phyloP scores from a whole-genome alignment of 2,888 invertebrate species.

The Tenodera sinensis region DNA sequence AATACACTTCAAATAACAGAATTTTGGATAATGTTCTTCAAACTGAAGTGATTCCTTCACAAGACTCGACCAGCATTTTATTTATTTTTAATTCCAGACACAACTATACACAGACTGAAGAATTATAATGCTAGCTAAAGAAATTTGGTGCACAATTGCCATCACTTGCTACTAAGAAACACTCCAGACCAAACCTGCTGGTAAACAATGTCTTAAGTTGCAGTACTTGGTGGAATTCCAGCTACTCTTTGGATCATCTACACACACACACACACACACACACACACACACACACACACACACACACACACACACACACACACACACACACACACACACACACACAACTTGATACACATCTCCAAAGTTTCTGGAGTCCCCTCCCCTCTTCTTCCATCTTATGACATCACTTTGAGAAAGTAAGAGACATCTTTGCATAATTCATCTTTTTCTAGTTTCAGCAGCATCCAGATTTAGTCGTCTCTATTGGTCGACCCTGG shows the following conservation, averaged over 20 bases:
- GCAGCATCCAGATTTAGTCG: conserved; percentile 94
- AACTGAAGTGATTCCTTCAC: conserved; percentile 11
- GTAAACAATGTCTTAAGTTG: neutral
- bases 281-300: too few relatives aligned
- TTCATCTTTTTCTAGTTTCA: conserved; percentile 58
- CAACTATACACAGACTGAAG: conserved; percentile 13
- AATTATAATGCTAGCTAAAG: conserved; percentile 11
- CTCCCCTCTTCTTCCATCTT: neutral
- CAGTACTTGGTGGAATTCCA: conserved; percentile 17
- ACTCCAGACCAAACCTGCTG: conserved; percentile 21
- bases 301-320: too few relatives aligned
- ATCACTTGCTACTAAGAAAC: conserved; percentile 13
- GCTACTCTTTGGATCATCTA: conserved; percentile 23
- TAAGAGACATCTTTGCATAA: conserved; percentile 19
- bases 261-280: too few relatives aligned
- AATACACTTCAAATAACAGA: conserved; percentile 14
- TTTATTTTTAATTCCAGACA: conserved; percentile 14
- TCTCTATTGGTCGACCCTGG: conserved; percentile 90
- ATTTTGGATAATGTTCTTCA: conserved; percentile 5
- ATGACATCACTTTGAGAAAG: conserved; percentile 23
- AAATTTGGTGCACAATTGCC: conserved; percentile 13
- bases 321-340: too few relatives aligned
- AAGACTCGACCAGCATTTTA: neutral
- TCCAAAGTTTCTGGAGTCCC: conserved; percentile 24
- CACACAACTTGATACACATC: conserved; percentile 18